Base-by-base conservation (phyloP, 2,113 vertebrate species). In the Dendrocopos noguchii region DNA sequence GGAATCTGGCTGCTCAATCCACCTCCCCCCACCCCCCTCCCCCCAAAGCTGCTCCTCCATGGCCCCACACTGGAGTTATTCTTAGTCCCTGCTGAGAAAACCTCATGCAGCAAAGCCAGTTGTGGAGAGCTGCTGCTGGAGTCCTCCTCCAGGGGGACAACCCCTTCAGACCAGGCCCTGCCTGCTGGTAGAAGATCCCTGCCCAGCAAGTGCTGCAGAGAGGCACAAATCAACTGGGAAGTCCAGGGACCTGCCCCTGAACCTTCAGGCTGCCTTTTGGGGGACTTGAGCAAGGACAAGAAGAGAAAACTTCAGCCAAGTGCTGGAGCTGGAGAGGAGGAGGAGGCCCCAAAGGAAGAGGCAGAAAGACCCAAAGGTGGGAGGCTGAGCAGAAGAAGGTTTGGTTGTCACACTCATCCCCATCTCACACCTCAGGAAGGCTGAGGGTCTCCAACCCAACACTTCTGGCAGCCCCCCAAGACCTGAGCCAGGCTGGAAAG, bases 241-340 rank as follows among this genome's bases (percentile, higher is more conserved):
- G 34, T 42, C 12, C 42, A 42, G 42, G 42, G 42, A 42, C 12
- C 42, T 42, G 42, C 42, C 42, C 12, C 42, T 25, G 18, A 13
- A 27, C 25, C 1, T 5, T 19, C 36, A 22, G 0, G 12, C 1
- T 4, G 66, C 7, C 50, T 31, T 52, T 2, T 4, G 56, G 28
- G 42, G 72, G 53, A 55, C 18, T 36, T 3, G 31, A 56, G 16
- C 31, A 7, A 52, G 60, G 70, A 70, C 34, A 14, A 36, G 47
- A 15, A 15, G n/a, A 0, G 25, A 4, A n/a, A 25, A 17, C 19
- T 68, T 27, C 24, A 2, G 3, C 2, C 27, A 47, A 63, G 14
- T 0, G 2, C 14, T 0, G 16, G 28, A 42, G 25, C 2, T 17
- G 0, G 0, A 56, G 55, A 50, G 5, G 19, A 65, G 31, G 16